phyloP scores from a whole-genome alignment of 1,140 invertebrate genomes.

The Drosophila malerkotliana region DNA sequence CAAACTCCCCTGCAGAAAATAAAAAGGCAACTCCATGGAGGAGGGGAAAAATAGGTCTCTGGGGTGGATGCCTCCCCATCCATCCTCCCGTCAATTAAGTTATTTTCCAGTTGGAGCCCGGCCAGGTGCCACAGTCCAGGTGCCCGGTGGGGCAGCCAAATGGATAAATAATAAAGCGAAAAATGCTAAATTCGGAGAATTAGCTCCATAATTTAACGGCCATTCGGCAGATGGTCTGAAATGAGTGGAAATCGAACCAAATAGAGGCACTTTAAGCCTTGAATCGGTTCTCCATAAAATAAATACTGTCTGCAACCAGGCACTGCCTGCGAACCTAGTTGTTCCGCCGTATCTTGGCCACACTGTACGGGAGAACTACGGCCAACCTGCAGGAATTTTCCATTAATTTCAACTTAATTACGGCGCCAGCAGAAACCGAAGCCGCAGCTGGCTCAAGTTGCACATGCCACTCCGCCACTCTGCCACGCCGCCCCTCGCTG shows the following conservation, averaged over 20 bases:
- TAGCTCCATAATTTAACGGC: conserved; percentile 10
- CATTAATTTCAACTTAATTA: conserved; percentile 69
- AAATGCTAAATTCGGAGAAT: conserved; percentile 17
- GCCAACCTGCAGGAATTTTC: conserved; percentile 43
- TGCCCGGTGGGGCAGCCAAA: conserved; percentile 21
- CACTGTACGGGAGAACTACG: conserved; percentile 18
- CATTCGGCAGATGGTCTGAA: neutral
- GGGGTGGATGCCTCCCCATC: conserved; percentile 2
- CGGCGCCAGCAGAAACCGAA: conserved; percentile 32
- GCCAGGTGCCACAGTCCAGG: conserved; percentile 8
- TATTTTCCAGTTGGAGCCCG: conserved; percentile 20
- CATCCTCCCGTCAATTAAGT: conserved; percentile 30
- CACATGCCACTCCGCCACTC: conserved; percentile 36
- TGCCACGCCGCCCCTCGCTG: neutral
- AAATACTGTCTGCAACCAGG: no score
- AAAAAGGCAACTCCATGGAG: neutral
- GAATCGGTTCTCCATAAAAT: neutral
- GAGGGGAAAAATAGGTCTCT: conserved; percentile 10
- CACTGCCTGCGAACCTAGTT: neutral
- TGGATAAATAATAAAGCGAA: conserved; percentile 36
- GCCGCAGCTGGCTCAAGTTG: conserved; percentile 34
- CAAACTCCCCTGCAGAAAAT: conserved; percentile 21
- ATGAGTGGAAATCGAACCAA: neutral
- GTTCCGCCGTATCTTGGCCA: neutral
- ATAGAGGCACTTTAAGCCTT: neutral